Percentiles rank a stretch among this genome's conserved stretches.
Conservation (phyloP, 64 coral and sea anemone species). For the Actinia equina region DNA sequence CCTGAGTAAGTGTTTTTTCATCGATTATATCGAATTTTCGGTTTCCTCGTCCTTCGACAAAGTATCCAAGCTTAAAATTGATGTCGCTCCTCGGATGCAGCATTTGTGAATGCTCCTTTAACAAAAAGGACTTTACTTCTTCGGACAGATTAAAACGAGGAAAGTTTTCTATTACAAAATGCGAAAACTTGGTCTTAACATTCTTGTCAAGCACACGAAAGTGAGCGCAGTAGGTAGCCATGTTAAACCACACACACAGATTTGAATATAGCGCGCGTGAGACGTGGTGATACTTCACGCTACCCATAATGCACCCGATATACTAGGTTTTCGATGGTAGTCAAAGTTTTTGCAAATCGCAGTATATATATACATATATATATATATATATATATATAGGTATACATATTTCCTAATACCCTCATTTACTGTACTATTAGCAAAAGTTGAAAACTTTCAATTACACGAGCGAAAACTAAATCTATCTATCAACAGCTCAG, state of each 20-base stretch:
- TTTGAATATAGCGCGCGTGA: no score
- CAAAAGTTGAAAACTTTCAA: no score
- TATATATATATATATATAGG: no score
- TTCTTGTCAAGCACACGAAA: conserved; percentile 4
- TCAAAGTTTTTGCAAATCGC: no score
- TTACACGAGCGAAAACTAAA: no score
- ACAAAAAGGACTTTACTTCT: conserved; percentile 26
- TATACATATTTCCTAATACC: no score
- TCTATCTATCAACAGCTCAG: no score
- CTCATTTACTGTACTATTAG: no score
- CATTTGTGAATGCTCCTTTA: conserved; percentile 4
- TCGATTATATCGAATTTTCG: conserved; percentile 45
- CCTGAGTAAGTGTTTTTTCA: conserved; percentile 13
- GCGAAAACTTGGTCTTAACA: conserved; percentile 20
- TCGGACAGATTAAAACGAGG: conserved; percentile 18
- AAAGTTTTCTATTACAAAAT: conserved; percentile 17
- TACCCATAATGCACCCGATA: no score
- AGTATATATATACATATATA: no score
- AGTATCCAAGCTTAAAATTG: conserved; percentile 18
- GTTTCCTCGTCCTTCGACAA: conserved; percentile 35
- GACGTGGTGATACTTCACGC: no score
- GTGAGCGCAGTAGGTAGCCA: neutral
- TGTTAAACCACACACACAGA: neutral
- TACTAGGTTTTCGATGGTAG: no score
- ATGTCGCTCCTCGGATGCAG: conserved; percentile 12